Base-by-base conservation (phyloP, 2,797 vertebrate genomes). In the Leuciscus waleckii region DNA sequence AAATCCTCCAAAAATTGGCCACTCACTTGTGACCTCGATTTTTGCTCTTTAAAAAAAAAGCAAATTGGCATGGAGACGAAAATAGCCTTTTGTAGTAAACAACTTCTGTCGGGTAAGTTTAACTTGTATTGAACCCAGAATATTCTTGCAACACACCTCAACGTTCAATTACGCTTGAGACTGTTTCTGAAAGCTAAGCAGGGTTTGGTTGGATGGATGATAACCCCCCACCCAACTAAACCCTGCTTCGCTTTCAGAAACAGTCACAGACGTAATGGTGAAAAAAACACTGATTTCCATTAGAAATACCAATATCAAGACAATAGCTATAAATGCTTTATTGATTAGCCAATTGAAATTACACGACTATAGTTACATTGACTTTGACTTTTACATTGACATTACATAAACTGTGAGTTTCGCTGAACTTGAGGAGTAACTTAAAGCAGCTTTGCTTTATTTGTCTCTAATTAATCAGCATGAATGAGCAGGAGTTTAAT, bases 401-500 rank as follows among this genome's bases (percentile, higher is more conserved):
- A 16, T 14, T 43, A 43, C 10, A 43, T 51, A 35, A 1, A 23
- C 21, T 54, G 16, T 49, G 32, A 39, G 19, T 23, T 77, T 43
- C 5, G 73, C 1, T 0, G 16, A 54, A 82, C n/a, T 23, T 49
- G 14, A 63, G 0, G 0, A 41, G 68, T 19, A 68, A 69, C 29
- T 26, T 13, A 43, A 54, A 70, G 14, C 49, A 70, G 37, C 37
- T 74, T 51, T 3, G 19, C 69, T 83, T 75, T 46, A 75, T 75
- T 65, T 14, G 11, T 17, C 21, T 65, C 21, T 75, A 83, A 65
- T 75, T 74, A 75, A 76, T 83, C 37, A 85, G 83, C 81, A 54
- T 87, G 80, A 87, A 81, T 85, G 70, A 79, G 81, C 71, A 65
- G 2, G 7, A 63, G 70, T 81, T 81, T 81, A 46, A 83, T 43